These are phyloP conservation scores for Cryptus armator DNA, from an alignment of 2,888 invertebrate species.

Conservation along the genomic window DNA sequence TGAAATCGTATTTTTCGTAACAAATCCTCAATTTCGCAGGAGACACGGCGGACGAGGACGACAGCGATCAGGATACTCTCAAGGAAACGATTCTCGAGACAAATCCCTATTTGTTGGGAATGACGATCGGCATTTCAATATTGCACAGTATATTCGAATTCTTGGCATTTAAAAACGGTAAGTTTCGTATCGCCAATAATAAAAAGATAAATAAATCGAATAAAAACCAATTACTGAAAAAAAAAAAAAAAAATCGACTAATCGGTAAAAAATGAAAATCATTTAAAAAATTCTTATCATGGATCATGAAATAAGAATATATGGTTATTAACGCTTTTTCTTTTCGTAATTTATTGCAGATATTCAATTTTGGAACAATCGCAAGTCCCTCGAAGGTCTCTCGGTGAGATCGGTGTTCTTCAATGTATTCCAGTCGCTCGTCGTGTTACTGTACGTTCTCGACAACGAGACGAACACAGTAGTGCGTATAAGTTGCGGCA, in stretches of 20 bases:
- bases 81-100: constrained; percentile 98
- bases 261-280: no score
- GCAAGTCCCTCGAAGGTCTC: constrained; percentile 98
- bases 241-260: not conserved
- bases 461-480: constrained; percentile 99
- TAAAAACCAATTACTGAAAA: no score
- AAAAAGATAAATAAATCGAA: no score
- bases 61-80: constrained; percentile 95
- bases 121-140: constrained; percentile 96
- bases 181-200: constrained; percentile 67
- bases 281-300: not conserved
- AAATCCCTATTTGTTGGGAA: constrained; percentile 96
- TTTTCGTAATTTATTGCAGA: constrained; percentile 86
- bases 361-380: constrained; percentile 99
- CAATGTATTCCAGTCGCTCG: constrained; percentile 98
- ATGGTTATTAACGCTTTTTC: not conserved
- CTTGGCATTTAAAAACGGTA: constrained; percentile 99
- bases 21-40: constrained; percentile 68
- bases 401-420: constrained; percentile 99
- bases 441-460: constrained; percentile 97
- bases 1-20: not conserved
- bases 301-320: not conserved
- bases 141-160: constrained; percentile 99
- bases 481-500: constrained; percentile 96
- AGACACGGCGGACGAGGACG: constrained; percentile 91